Evolutionary conservation across 2,888 invertebrate species (phyloP), one percentile per base, ranked within the genome.

Genomic region (Ecliptopera silaceata): DNA sequence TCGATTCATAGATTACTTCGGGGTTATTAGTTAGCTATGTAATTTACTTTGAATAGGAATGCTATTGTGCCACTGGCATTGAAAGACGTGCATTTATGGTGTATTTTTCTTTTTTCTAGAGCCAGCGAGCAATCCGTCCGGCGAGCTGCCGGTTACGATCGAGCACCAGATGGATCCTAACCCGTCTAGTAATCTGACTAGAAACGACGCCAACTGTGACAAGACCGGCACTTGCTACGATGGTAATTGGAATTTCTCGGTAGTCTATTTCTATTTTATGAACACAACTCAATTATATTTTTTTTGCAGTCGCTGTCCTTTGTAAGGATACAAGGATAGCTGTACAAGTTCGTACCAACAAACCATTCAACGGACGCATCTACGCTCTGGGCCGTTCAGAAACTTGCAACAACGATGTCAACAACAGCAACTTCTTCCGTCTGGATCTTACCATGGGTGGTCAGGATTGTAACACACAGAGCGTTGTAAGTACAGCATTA

Each of bases 171-270:
- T 95, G 83, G 96, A 96, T 78, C 93, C 95, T 4, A 93, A 86
- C 61, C 74, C 95, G 65, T 72, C 84, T 15, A 96, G 93, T 82
- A 96, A 96, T 76, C 84, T 95, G 69, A 95, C 96, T 3, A 93
- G 95, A 69, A 94, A 93, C 72, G 96, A 96, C 77, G 95, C 96
- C 47, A 97, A 97, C 86, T 98, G 98, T 82, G 98, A 98, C 87
- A 97, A 97, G 79, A 97, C 97, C 52, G 98, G 98, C 79, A 97
- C 97, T 66, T 98, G 98, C 80, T 98, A 98, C 78, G 97, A 98
- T 86, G 97, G 97, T 97, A 92, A 92, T 86, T 68, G 63, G 5
- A 53, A 43, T 46, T 58, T 53, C 39, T 46, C 31, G 39, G 44
- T 17, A 36, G 38, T 47, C 56, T 54, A 36, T 48, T 55, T 48